phyloP scores from a whole-genome alignment of 2,888 invertebrate species.

The Fragum whitleyi region DNA sequence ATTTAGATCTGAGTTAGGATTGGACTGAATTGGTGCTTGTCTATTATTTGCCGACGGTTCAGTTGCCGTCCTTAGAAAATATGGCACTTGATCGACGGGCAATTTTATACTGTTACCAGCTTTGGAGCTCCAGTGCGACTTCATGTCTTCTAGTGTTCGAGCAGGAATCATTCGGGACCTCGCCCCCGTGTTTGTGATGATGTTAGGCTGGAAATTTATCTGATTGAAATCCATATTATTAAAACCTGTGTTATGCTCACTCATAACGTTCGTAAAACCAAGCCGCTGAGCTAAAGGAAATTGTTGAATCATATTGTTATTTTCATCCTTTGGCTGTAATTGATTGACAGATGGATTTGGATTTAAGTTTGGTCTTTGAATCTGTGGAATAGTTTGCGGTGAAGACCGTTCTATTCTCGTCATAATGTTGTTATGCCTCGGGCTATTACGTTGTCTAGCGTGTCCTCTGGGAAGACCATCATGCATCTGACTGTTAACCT shows the following conservation, averaged over 20 bases:
- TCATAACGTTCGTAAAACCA: neutral
- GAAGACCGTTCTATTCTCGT: neutral
- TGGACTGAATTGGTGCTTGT: neutral
- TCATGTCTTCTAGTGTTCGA: neutral
- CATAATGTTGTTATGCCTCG: neutral
- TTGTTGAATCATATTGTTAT: neutral
- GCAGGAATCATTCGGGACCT: slow-evolving; percentile 3
- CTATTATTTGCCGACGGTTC: neutral
- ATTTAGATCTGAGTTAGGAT: neutral
- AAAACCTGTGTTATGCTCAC: neutral
- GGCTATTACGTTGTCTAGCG: too few species aligned
- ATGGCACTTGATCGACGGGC: slow-evolving; percentile 10
- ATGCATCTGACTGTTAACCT: too few species aligned
- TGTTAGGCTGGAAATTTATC: slow-evolving; percentile 8
- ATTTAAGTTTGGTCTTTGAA: neutral
- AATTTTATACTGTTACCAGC: neutral
- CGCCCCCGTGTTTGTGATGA: neutral
- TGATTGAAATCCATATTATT: neutral
- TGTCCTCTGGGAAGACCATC: too few species aligned
- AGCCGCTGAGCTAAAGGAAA: neutral
- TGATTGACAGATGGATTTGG: neutral
- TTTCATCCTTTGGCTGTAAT: neutral
- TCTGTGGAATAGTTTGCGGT: neutral
- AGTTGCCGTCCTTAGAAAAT: neutral
- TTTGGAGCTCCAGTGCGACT: slow-evolving; percentile 19